A percentile compares a stretch with the other conserved stretches of the same genome.
These are phyloP conservation scores for Nomada ferruginata DNA, from an alignment of 2,888 invertebrate genomes.

Conservation along the genomic window DNA sequence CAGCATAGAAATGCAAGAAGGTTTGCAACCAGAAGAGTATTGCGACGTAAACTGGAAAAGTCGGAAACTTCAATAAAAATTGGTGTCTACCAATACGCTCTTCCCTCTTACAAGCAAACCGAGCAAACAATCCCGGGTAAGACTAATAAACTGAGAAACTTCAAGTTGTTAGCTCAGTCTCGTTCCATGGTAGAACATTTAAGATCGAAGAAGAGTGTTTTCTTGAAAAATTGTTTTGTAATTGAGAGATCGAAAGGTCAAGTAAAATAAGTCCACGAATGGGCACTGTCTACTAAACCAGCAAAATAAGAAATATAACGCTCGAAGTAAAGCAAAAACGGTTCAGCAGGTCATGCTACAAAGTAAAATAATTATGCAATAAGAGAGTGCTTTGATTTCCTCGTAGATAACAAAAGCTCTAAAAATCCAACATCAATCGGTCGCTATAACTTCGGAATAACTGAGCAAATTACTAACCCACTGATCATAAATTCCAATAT, in stretches of 20 bases:
- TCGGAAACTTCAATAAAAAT: not conserved
- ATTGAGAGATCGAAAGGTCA: constrained; percentile 2
- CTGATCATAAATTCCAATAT: not conserved
- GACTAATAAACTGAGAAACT: constrained; percentile 22
- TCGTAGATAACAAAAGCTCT: not conserved
- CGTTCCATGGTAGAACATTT: not conserved
- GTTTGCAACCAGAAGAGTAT: not conserved
- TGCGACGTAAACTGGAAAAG: not conserved
- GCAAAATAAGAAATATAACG: too few relatives aligned
- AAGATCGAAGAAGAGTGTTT: not conserved
- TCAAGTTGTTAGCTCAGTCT: constrained; percentile 4
- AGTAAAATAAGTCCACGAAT: not conserved
- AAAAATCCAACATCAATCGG: not conserved
- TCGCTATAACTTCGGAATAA: not conserved
- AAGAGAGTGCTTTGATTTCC: not conserved
- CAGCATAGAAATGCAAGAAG: not conserved
- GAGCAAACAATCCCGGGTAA: constrained; percentile 17
- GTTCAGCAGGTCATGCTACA: not conserved
- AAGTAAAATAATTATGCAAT: not conserved
- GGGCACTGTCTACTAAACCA: not conserved
- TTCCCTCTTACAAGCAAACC: not conserved
- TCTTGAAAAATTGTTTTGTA: constrained; percentile 1
- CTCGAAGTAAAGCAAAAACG: too few relatives aligned
- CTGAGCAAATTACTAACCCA: not conserved
- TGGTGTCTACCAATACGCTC: not conserved